These are phyloP conservation scores for Aphodius granarius DNA, from an alignment of 2,888 invertebrate genomes.

Conservation along the genomic window DNA sequence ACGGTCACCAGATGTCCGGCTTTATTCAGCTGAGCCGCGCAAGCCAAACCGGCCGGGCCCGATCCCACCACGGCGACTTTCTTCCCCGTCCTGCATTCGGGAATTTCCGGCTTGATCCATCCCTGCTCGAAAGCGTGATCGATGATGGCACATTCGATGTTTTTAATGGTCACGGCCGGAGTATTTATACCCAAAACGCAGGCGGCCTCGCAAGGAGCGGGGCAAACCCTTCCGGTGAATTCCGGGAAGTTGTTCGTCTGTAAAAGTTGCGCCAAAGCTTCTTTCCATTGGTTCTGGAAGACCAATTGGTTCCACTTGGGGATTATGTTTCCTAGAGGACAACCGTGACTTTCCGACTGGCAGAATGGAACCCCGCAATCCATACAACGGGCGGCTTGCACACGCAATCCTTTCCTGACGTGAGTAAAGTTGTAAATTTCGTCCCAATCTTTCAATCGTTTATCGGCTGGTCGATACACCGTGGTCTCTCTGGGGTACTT, in stretches of 20 bases:
- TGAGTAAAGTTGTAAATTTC: constrained; percentile 90
- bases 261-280: constrained; percentile 87
- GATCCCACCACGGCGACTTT: constrained; percentile 88
- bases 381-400: constrained; percentile 96
- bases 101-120: constrained; percentile 80
- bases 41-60: constrained; percentile 93
- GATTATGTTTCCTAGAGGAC: constrained; percentile 97
- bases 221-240: constrained; percentile 72
- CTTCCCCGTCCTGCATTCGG: constrained; percentile 44
- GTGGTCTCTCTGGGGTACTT: constrained; percentile 91
- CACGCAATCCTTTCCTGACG: constrained; percentile 84
- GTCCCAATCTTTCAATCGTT: constrained; percentile 91
- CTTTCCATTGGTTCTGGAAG: constrained; percentile 92
- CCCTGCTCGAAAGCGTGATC: constrained; percentile 97
- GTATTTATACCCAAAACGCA: constrained; percentile 94
- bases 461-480: constrained; percentile 83
- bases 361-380: constrained; percentile 99
- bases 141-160: constrained; percentile 98
- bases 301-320: constrained; percentile 99
- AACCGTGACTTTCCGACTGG: constrained; percentile 88
- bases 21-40: constrained; percentile 96
- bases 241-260: constrained; percentile 99
- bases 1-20: constrained; percentile 96
- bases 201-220: constrained; percentile 98
- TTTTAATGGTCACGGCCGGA: constrained; percentile 97